A percentile compares a stretch with the other conserved stretches of the same genome.
phyloP scores from a whole-genome alignment of 2,888 invertebrate species.

The Ceratothoa steindachneri region DNA sequence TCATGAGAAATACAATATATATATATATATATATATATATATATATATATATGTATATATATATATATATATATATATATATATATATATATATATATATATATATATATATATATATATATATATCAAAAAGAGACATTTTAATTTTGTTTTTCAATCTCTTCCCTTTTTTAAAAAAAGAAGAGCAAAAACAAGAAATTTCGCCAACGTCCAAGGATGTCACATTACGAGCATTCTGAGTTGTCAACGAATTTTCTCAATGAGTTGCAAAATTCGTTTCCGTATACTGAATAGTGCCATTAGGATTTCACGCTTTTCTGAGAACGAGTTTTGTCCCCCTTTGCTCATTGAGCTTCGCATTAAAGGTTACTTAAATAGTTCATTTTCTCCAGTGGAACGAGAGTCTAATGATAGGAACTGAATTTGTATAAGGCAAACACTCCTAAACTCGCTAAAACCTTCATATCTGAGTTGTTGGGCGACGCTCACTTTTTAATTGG shows the following conservation, averaged over 20 bases:
- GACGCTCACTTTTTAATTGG: not conserved
- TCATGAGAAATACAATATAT: too few relatives aligned
- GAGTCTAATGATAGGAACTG: not conserved
- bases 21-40: too few relatives aligned
- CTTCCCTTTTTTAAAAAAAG: not conserved
- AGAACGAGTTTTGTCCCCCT: not conserved
- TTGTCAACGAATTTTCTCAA: not conserved
- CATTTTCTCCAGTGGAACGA: not conserved
- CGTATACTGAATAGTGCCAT: not conserved
- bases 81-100: slow-evolving; percentile 19
- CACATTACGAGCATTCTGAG: not conserved
- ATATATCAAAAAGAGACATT: not conserved
- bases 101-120: slow-evolving; percentile 14
- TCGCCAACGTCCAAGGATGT: not conserved
- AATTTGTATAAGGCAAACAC: not conserved
- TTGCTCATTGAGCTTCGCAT: not conserved
- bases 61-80: slow-evolving; percentile 4
- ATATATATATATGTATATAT: not conserved
- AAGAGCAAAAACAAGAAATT: not conserved
- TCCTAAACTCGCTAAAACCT: not conserved
- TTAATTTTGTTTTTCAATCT: too few relatives aligned
- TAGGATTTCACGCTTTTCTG: not conserved
- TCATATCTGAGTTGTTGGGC: not conserved
- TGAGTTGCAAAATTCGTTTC: not conserved
- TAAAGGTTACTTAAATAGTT: not conserved